These are phyloP conservation scores for Corticium candelabrum DNA, from an alignment of 37 sponge, comb jelly and placozoan genomes.

Conservation along the genomic window DNA sequence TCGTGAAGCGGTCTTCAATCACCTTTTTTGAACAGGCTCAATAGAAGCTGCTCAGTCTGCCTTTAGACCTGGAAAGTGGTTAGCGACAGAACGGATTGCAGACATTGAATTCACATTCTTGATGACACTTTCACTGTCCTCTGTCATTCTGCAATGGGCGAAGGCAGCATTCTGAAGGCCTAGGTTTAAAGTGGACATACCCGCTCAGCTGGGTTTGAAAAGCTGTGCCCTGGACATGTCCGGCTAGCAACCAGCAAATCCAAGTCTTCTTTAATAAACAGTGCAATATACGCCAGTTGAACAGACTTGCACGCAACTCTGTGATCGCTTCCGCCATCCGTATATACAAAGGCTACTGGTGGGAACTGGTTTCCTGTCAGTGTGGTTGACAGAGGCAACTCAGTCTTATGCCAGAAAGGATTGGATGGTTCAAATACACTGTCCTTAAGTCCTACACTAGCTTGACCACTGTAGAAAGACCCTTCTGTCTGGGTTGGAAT, in stretches of 20 bases:
- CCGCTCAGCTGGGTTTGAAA: not conserved
- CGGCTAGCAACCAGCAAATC: not conserved
- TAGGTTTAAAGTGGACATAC: not conserved
- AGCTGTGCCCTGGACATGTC: not conserved
- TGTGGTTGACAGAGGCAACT: not conserved
- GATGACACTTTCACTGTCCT: not conserved
- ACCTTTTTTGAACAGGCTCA: not conserved
- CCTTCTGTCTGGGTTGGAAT: conserved; percentile 20
- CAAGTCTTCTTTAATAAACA: not conserved
- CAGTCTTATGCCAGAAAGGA: conserved; percentile 18
- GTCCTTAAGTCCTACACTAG: conserved; percentile 7
- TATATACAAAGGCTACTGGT: not conserved
- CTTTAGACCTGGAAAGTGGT: not conserved
- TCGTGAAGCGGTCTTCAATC: not conserved
- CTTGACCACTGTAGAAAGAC: conserved; percentile 27
- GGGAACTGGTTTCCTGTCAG: not conserved
- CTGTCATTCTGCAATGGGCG: not conserved
- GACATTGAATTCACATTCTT: not conserved
- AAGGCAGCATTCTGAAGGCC: not conserved
- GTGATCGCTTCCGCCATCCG: not conserved
- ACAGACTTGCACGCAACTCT: not conserved
- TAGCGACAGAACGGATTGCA: not conserved
- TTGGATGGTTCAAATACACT: conserved; percentile 11
- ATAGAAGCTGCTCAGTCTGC: not conserved
- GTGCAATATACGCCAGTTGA: not conserved